Percentiles rank a stretch among this genome's conserved stretches.
phyloP scores from a whole-genome alignment of 2,888 invertebrate species.

The Rotaria sp. region DNA sequence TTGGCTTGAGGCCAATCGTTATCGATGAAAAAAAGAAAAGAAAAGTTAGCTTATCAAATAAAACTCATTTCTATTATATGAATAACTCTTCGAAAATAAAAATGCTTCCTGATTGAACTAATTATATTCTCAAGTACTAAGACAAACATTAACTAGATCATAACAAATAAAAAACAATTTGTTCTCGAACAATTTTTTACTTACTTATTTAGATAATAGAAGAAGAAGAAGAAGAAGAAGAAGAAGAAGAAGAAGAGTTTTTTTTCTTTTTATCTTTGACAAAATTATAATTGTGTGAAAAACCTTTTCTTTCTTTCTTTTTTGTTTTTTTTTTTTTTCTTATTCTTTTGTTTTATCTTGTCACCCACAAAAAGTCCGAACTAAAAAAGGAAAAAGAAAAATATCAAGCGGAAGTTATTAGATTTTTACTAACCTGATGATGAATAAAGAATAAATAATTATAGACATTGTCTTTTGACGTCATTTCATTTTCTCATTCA shows the following conservation, averaged over 20 bases:
- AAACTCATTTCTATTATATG: not conserved
- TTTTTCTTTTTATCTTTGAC: too few species aligned
- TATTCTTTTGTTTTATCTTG: too few species aligned
- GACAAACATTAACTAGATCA: not conserved
- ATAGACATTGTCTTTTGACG: conserved; percentile 4
- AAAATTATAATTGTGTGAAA: not conserved
- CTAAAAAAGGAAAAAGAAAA: conserved; percentile 8
- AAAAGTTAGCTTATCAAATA: not conserved
- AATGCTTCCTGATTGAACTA: not conserved
- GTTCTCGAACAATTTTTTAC: not conserved
- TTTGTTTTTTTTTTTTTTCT: too few species aligned
- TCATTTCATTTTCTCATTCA: not conserved
- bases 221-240: not conserved
- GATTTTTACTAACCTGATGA: not conserved
- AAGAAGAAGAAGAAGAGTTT: not conserved
- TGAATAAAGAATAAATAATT: not conserved
- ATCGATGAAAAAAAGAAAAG: not conserved
- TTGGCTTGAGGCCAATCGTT: not conserved
- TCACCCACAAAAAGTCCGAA: not conserved
- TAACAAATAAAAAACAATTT: not conserved
- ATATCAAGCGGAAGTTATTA: not conserved
- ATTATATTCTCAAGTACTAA: not conserved
- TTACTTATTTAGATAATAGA: too few species aligned
- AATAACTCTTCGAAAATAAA: not conserved
- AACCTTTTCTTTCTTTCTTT: not conserved